These are phyloP conservation scores for Mus minutoides DNA, from an alignment of 2,797 vertebrate species.

Conservation along the genomic window DNA sequence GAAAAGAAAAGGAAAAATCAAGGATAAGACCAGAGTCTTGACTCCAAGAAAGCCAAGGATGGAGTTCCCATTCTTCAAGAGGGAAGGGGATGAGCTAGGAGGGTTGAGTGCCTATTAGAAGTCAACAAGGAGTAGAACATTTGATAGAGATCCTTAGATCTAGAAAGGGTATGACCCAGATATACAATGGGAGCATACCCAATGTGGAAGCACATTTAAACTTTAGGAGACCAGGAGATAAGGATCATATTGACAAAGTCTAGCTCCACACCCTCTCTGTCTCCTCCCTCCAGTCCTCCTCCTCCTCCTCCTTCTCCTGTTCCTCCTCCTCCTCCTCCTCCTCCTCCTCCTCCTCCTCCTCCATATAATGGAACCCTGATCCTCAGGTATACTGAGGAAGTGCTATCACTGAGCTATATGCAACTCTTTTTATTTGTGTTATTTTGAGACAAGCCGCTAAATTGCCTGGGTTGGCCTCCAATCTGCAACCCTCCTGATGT, in stretches of 20 bases:
- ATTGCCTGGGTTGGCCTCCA: not conserved
- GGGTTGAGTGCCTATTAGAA: not conserved
- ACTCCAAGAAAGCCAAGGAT: not conserved
- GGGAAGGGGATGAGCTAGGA: not conserved
- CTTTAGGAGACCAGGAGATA: not conserved
- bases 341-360: not conserved
- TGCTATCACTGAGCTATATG: not conserved
- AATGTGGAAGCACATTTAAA: not conserved
- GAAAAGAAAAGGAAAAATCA: not conserved
- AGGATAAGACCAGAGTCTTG: not conserved
- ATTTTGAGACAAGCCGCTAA: not conserved
- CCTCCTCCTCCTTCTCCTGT: too few species aligned
- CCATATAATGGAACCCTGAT: not conserved
- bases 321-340: too few species aligned
- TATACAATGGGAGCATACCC: not conserved
- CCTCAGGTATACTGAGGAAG: not conserved
- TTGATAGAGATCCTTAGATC: not conserved
- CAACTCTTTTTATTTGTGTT: not conserved
- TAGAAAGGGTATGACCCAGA: slow-evolving; percentile 1
- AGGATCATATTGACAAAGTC: not conserved
- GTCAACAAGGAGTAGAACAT: not conserved
- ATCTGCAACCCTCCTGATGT: not conserved
- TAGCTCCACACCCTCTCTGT: not conserved
- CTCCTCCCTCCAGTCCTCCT: not conserved
- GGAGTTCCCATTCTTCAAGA: not conserved